A percentile compares a stretch with the other conserved stretches of the same genome.
These are phyloP conservation scores for Lordiphosa andalusiaca DNA, from an alignment of 2,888 invertebrate genomes.

Conservation along the genomic window DNA sequence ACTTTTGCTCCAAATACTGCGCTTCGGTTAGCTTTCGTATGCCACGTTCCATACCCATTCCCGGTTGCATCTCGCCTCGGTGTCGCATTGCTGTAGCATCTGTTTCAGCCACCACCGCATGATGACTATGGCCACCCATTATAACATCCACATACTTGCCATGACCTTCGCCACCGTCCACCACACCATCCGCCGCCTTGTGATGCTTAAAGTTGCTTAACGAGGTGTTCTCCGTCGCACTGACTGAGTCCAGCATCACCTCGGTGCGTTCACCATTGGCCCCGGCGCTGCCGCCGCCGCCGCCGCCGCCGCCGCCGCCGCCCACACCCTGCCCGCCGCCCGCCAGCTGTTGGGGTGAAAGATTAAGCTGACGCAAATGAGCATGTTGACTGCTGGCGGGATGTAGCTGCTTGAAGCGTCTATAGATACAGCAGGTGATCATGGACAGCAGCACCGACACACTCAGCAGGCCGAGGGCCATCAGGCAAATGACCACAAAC, in stretches of 20 bases:
- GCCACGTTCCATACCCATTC: neutral
- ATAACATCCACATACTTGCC: neutral
- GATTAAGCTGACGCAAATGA: slow-evolving; percentile 7
- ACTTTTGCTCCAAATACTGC: slow-evolving; percentile 22
- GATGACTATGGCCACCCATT: slow-evolving; percentile 1
- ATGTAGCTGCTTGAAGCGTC: slow-evolving; percentile 21
- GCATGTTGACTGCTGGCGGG: slow-evolving; percentile 12
- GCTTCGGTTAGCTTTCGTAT: neutral
- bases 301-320: neutral
- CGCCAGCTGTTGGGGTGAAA: slow-evolving; percentile 7
- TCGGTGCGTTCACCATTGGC: slow-evolving; percentile 4
- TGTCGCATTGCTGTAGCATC: neutral
- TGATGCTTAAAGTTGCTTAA: slow-evolving; percentile 5
- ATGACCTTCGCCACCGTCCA: neutral
- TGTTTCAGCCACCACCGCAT: slow-evolving; percentile 2
- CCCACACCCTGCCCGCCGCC: too few relatives aligned
- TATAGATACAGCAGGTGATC: slow-evolving; percentile 53
- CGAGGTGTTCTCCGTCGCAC: slow-evolving; percentile 9
- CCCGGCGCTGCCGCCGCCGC: neutral
- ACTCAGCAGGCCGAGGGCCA: slow-evolving; percentile 75
- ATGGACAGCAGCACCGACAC: slow-evolving; percentile 75
- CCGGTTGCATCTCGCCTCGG: neutral
- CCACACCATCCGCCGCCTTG: neutral
- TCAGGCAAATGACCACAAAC: slow-evolving; percentile 72
- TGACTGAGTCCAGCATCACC: slow-evolving; percentile 1